Base-by-base conservation (phyloP, 1,140 invertebrate species). In the Monomorium pharaonis region DNA sequence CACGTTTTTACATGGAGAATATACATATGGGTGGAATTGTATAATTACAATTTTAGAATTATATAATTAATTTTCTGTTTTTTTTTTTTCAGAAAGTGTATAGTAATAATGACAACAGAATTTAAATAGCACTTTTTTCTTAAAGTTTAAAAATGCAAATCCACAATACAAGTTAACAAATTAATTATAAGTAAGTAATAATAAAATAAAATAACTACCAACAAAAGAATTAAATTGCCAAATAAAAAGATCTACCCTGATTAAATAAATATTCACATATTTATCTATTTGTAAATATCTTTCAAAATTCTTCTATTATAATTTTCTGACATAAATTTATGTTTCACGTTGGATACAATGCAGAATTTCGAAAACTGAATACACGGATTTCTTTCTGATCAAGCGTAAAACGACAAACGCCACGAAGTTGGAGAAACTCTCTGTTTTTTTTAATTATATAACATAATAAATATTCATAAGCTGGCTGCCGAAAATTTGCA, bases 381-480 rank as follows among this genome's bases (percentile, higher is more conserved):
- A 14, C 18, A 58, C 10, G 54, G 6, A 42, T 24, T 75, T 58
- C 3, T 70, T 47, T 70, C 18, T 58, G 12, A 51, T 18, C 6
- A 9, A 24, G 7, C 3, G 30, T 78, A 37, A 67, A 80, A 21
- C 18, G 21, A 9, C 30, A 37, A 42, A 42, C 0, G 24, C 2
- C 16, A 24, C 33, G 21, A 54, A 33, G 18, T 51, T 80, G 14
- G 4, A 58, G 47, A 80, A 54, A 69, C 47, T 30, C n/a, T n/a
- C n/a, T n/a, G n/a, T n/a, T n/a, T n/a, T 56, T 7, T 54, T 3
- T 33, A 6, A 67, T 67, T 54, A 3, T 14, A 30, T 54, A 51
- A 65, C 12, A 18, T 24, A n/a, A 67, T 80, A n/a, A 69, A 69
- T 65, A 78, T 69, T 69, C 33, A 69, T 67, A 67, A n/a, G n/a